Evolutionary conservation across 2,797 vertebrate genomes (phyloP).

Genomic region (Typhlichthys eigenmanni): DNA sequence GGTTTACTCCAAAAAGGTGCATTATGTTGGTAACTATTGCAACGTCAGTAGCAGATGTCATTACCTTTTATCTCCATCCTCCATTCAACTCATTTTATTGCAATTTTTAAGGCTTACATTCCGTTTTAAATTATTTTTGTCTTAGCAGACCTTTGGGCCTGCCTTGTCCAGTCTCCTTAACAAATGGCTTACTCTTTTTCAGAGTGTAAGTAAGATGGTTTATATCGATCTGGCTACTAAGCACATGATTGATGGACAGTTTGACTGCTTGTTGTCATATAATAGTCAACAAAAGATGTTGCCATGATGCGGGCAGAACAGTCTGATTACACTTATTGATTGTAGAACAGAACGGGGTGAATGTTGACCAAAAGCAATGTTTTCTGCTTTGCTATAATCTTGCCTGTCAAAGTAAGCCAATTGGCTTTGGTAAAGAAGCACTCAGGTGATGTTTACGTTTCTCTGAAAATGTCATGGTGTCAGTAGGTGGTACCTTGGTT

Average conservation of each 20-base stretch:
- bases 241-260: conserved; percentile 38
- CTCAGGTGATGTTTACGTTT: conserved; percentile 1
- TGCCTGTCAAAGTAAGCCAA: not conserved
- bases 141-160: not conserved
- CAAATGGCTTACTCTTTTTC: not conserved
- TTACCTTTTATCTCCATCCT: not conserved
- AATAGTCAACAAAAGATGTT: conserved; percentile 41
- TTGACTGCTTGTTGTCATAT: conserved; percentile 47
- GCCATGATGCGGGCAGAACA: conserved; percentile 40
- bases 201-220: not conserved
- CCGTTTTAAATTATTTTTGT: too few species aligned
- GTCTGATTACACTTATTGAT: conserved; percentile 53
- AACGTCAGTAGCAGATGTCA: not conserved
- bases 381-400: conserved; percentile 15
- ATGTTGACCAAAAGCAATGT: conserved; percentile 31
- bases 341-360: conserved; percentile 25
- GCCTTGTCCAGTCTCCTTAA: conserved; percentile 5
- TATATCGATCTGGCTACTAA: conserved; percentile 22
- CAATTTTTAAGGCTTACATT: too few species aligned
- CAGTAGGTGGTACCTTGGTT: conserved; percentile 13
- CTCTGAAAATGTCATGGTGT: conserved; percentile 12
- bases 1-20: conserved; percentile 29
- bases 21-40: conserved; percentile 44
- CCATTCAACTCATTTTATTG: conserved; percentile 35
- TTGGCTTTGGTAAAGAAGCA: not conserved